Conservation (phyloP, 2,797 vertebrate species). For the Masticophis lateralis region DNA sequence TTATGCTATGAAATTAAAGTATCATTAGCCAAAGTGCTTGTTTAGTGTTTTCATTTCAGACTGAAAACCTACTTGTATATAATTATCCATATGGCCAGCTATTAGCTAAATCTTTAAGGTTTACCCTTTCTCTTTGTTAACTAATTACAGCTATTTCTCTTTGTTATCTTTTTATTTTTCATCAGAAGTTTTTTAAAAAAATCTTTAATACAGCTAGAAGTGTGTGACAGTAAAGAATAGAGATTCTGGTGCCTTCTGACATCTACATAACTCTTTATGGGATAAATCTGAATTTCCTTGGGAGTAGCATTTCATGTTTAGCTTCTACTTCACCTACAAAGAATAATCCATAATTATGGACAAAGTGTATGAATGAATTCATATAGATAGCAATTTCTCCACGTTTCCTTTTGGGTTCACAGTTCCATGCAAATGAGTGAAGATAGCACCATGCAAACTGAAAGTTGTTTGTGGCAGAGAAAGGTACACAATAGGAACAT, state of each 20-base stretch:
- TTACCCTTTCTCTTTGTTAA: constrained; percentile 36
- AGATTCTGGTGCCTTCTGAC: constrained; percentile 44
- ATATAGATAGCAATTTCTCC: neutral
- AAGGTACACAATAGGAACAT: neutral
- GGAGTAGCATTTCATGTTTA: neutral
- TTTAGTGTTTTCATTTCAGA: constrained; percentile 48
- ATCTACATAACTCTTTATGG: constrained; percentile 2
- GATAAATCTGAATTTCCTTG: neutral
- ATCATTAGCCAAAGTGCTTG: constrained; percentile 43
- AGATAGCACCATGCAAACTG: neutral
- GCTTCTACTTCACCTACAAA: neutral
- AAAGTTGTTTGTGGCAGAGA: neutral
- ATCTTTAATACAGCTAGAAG: constrained; percentile 49
- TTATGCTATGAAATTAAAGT: constrained; percentile 45
- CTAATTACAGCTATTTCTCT: constrained; percentile 43
- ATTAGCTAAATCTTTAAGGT: constrained; percentile 66
- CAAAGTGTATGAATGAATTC: neutral
- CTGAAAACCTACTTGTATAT: constrained; percentile 45
- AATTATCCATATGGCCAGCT: constrained; percentile 65
- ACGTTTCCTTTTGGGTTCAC: neutral
- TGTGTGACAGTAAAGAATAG: constrained; percentile 52
- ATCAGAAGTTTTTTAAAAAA: constrained; percentile 47
- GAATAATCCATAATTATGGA: neutral
- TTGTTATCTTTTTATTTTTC: constrained; percentile 35
- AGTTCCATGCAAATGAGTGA: neutral